phyloP scores from a whole-genome alignment of 2,113 vertebrate species.

The Telmatochromis sp. region DNA sequence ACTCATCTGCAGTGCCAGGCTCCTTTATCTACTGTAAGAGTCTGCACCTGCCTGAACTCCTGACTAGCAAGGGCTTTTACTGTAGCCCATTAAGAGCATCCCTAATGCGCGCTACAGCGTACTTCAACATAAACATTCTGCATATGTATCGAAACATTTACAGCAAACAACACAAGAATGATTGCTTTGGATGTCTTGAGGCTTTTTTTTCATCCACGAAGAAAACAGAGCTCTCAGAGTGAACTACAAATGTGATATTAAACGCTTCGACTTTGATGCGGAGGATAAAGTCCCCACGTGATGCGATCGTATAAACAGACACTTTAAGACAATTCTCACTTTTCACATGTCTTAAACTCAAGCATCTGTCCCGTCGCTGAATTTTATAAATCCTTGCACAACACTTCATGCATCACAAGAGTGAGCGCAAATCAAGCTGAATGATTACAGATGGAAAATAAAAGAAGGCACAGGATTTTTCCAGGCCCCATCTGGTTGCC shows the following conservation, averaged over 20 bases:
- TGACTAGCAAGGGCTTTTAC: slow-evolving; percentile 61
- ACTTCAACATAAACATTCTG: slow-evolving; percentile 62
- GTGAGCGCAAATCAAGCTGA: slow-evolving; percentile 43
- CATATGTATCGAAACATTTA: slow-evolving; percentile 57
- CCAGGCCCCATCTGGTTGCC: slow-evolving; percentile 64
- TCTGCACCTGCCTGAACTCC: slow-evolving; percentile 70
- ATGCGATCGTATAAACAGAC: slow-evolving; percentile 30
- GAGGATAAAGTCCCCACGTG: not conserved
- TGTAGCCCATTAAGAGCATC: slow-evolving; percentile 65
- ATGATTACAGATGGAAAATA: slow-evolving; percentile 67
- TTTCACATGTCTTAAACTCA: slow-evolving; percentile 28
- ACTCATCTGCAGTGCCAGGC: slow-evolving; percentile 67
- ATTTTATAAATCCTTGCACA: slow-evolving; percentile 54
- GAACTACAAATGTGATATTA: not conserved
- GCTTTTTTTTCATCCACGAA: not conserved
- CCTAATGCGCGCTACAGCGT: slow-evolving; percentile 52
- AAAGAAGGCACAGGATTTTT: slow-evolving; percentile 54
- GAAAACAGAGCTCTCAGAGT: not conserved
- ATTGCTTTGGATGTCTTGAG: slow-evolving; percentile 10
- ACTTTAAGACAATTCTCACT: slow-evolving; percentile 36
- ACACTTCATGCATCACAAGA: slow-evolving; percentile 62
- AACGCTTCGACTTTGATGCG: slow-evolving; percentile 12
- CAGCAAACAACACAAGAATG: slow-evolving; percentile 43
- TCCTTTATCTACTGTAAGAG: slow-evolving; percentile 72
- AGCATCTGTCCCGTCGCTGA: slow-evolving; percentile 41